Conservation (phyloP, 2,888 invertebrate species). For the Phytoseiulus persimilis region DNA sequence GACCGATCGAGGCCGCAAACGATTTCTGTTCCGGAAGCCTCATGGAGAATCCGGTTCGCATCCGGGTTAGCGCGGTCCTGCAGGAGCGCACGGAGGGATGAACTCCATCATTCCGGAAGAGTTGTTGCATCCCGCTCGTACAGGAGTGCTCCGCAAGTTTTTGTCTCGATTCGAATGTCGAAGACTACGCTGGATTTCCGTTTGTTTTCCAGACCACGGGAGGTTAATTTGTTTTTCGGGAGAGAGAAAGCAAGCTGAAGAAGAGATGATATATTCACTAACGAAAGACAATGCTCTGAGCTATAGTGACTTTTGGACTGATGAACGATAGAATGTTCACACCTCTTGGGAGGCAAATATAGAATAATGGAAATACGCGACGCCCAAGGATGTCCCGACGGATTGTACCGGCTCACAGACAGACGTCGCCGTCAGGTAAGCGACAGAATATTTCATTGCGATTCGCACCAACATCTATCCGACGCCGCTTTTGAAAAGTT, state of each 20-base stretch:
- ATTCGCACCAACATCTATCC: neutral
- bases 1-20: too few relatives aligned
- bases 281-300: neutral
- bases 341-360: conserved; percentile 5
- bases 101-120: too few relatives aligned
- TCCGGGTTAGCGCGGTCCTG: too few relatives aligned
- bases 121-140: too few relatives aligned
- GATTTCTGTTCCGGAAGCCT: too few relatives aligned
- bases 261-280: neutral
- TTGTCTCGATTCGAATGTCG: too few relatives aligned
- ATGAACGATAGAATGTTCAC: conserved; percentile 5
- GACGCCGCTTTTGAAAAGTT: neutral
- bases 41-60: too few relatives aligned
- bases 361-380: conserved; percentile 5
- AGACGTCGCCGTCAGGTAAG: neutral
- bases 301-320: conserved; percentile 5
- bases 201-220: neutral
- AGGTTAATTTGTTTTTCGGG: neutral
- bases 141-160: too few relatives aligned
- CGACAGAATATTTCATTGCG: neutral
- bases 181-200: neutral
- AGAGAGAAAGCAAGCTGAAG: neutral
- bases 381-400: neutral
- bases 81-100: too few relatives aligned
- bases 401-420: neutral